These are phyloP conservation scores for Oophaga pumilio DNA, from an alignment of 2,113 vertebrate genomes.

Conservation along the genomic window DNA sequence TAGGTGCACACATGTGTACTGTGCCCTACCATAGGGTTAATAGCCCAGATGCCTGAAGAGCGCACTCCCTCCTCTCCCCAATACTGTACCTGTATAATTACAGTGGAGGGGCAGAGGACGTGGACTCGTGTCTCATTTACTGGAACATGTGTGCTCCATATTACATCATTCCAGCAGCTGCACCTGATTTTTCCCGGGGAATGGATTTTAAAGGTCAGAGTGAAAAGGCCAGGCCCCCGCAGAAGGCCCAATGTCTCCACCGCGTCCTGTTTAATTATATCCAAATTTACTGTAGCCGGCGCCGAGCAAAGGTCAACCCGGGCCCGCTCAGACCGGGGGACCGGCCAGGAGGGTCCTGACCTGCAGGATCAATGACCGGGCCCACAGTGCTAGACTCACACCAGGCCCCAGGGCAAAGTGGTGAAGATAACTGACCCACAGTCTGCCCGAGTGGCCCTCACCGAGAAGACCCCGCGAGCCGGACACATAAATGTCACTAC, in stretches of 20 bases:
- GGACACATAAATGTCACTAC: not conserved
- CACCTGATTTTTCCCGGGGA: slow-evolving; percentile 54
- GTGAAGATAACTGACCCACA: slow-evolving; percentile 47
- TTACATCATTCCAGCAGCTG: slow-evolving; percentile 3
- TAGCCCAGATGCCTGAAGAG: not conserved
- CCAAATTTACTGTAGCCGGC: slow-evolving; percentile 69
- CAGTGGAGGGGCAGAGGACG: not conserved
- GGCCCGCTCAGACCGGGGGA: slow-evolving; percentile 67
- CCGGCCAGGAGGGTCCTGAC: slow-evolving; percentile 64
- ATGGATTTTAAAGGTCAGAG: slow-evolving; percentile 66
- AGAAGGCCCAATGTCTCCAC: slow-evolving; percentile 60
- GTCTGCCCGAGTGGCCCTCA: not conserved
- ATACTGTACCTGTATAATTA: not conserved
- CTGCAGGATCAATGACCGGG: slow-evolving; percentile 50
- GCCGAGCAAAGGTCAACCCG: slow-evolving; percentile 67
- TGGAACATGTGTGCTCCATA: slow-evolving; percentile 43
- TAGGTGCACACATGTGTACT: no score
- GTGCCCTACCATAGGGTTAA: not conserved
- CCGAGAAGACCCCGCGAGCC: not conserved
- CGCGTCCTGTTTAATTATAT: slow-evolving; percentile 73
- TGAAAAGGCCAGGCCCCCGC: slow-evolving; percentile 59
- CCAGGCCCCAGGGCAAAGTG: not conserved
- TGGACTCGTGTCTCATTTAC: slow-evolving; percentile 26
- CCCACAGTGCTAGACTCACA: not conserved
- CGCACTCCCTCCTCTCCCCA: not conserved